Base-by-base conservation (phyloP, 2,888 invertebrate genomes). In the Parelbella ahira region DNA sequence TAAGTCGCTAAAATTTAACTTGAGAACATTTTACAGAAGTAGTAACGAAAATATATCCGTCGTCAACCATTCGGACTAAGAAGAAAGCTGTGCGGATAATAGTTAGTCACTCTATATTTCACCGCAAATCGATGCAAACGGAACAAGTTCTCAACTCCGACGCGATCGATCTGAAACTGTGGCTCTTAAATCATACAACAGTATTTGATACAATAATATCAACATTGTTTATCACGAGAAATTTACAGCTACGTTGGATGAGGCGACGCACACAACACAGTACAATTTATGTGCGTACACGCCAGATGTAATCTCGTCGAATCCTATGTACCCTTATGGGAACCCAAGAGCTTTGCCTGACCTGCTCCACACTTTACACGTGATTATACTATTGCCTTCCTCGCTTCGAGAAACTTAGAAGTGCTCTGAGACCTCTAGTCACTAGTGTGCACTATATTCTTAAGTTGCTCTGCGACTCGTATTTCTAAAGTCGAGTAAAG, bases 241-340 rank as follows among this genome's bases (percentile, higher is more conserved):
- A 42, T 42, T 42, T 42, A 42, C 41, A 42, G 34, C 41, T 25
- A 33, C 25, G 41, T 20, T 15, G 33, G 41, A 33, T 27, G 33
- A 33, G 27, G 21, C 12, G 19, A 19, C 21, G 41, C 34, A 34
- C 24, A 43, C 50, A 50, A 48, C 47, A 37, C 45, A 10, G 30
- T 33, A 44, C 50, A 47, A 52, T 52, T 50, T 52, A 50, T 48
- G 56, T 56, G 53, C 59, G 54, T 56, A 58, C 55, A 48, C 50
- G 56, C 54, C 53, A 56, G 64, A 66, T 64, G 63, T 64, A 63
- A 68, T 69, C 67, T 64, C 49, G 24, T 37, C 10, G 46, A 34
- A 47, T 46, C 50, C 47, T 29, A 30, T 42, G 43, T 44, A 50
- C 45, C 48, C 50, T 47, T 50, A 49, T 38, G 48, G 49, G 44